Evolutionary conservation across 2,888 invertebrate species (phyloP).

Genomic region (Esperia sulphurella): DNA sequence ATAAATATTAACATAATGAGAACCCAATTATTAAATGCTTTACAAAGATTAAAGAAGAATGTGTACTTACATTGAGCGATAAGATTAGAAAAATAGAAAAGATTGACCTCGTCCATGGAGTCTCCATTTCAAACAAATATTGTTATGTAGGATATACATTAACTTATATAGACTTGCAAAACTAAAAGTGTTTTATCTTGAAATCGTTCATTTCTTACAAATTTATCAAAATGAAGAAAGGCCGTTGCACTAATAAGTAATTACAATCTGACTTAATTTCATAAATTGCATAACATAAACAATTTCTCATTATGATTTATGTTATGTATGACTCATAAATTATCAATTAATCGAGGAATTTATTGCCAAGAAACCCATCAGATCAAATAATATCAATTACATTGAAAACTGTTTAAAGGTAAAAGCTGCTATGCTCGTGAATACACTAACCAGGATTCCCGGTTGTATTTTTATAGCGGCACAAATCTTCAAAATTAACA

Average conservation of each 20-base stretch:
- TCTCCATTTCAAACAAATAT: slow-evolving; percentile 46
- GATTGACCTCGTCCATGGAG: slow-evolving; percentile 35
- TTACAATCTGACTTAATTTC: background rate
- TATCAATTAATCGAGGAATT: too few species aligned
- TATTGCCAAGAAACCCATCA: too few species aligned
- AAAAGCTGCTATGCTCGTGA: too few species aligned
- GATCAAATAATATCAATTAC: too few species aligned
- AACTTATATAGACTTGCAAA: slow-evolving; percentile 23
- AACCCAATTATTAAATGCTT: background rate
- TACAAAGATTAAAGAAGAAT: slow-evolving; percentile 11
- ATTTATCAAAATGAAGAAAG: slow-evolving; percentile 42
- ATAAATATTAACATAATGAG: background rate
- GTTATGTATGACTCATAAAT: too few species aligned
- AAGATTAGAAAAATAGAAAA: slow-evolving; percentile 29
- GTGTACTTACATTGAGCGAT: slow-evolving; percentile 37
- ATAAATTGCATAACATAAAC: slow-evolving; percentile 10
- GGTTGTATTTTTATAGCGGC: too few species aligned
- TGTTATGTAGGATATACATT: slow-evolving; percentile 46
- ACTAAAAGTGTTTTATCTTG: slow-evolving; percentile 13
- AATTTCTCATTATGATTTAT: too few species aligned
- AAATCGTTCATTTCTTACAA: slow-evolving; percentile 12
- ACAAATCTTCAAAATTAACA: too few species aligned
- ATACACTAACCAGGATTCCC: too few species aligned
- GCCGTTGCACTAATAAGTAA: slow-evolving; percentile 1
- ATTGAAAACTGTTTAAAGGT: too few species aligned